Conservation (phyloP, 2,797 vertebrate species). For the Danionella dracula region DNA sequence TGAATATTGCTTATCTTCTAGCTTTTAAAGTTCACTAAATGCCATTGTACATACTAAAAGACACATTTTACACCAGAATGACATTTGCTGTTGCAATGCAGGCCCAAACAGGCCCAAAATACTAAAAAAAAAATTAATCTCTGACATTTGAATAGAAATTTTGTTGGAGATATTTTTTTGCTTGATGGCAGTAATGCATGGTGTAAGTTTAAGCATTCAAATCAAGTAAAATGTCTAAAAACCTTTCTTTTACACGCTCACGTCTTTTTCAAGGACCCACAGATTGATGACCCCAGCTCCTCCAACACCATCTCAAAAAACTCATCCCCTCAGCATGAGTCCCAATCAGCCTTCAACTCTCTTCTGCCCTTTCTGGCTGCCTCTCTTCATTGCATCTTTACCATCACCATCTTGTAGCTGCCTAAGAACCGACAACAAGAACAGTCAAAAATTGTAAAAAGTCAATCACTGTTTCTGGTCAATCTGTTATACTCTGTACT, state of each 20-base stretch:
- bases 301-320: slow-evolving; percentile 65
- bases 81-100: slow-evolving; percentile 65
- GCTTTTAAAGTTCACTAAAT: slow-evolving; percentile 79
- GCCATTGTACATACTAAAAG: slow-evolving; percentile 74
- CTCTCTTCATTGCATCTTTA: slow-evolving; percentile 57
- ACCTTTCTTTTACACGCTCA: too few relatives aligned
- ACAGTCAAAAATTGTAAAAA: slow-evolving; percentile 69
- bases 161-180: too few relatives aligned
- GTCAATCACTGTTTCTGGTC: slow-evolving; percentile 60
- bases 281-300: slow-evolving; percentile 60
- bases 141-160: too few relatives aligned
- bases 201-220: too few relatives aligned
- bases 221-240: too few relatives aligned
- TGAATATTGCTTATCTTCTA: slow-evolving; percentile 67
- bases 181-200: too few relatives aligned
- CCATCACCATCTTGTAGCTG: slow-evolving; percentile 58
- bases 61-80: slow-evolving; percentile 61
- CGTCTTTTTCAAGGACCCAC: slow-evolving; percentile 57
- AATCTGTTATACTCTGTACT: slow-evolving; percentile 54
- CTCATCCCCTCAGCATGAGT: slow-evolving; percentile 41
- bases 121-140: too few relatives aligned
- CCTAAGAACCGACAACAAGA: slow-evolving; percentile 36
- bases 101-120: slow-evolving; percentile 43
- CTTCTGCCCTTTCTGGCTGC: slow-evolving; percentile 62
- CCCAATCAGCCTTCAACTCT: slow-evolving; percentile 20